Percentiles rank a stretch among this genome's conserved stretches.
Evolutionary conservation across 2,797 vertebrate genomes (phyloP).

Genomic region (Hephaestus fuliginosus): DNA sequence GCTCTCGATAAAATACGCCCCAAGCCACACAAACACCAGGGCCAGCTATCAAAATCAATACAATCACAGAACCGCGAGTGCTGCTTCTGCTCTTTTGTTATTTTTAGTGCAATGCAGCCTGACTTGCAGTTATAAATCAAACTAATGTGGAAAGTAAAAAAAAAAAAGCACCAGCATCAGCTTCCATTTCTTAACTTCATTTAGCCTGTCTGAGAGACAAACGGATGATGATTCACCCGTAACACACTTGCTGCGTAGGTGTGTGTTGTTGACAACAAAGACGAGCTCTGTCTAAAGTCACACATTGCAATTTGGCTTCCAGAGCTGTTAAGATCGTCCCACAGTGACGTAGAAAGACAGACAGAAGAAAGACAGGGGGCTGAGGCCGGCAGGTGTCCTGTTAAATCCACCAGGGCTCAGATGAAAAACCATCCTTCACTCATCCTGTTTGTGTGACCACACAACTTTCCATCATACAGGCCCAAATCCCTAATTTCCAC

Average conservation of each 20-base stretch:
- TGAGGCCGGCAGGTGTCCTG: constrained; percentile 66
- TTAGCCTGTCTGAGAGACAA: constrained; percentile 61
- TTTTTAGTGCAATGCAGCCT: constrained; percentile 81
- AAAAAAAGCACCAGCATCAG: constrained; percentile 63
- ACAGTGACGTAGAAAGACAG: constrained; percentile 28
- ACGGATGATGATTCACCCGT: constrained; percentile 56
- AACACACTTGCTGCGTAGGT: constrained; percentile 25
- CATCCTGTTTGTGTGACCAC: constrained; percentile 74
- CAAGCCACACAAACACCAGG: constrained; percentile 81
- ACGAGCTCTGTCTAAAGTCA: constrained; percentile 33
- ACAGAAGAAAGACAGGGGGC: constrained; percentile 27
- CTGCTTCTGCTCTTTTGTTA: constrained; percentile 82
- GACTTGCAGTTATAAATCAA: constrained; percentile 84
- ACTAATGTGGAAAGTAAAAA: constrained; percentile 74
- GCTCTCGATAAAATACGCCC: constrained; percentile 85
- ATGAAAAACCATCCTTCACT: constrained; percentile 71
- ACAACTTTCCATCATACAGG: constrained; percentile 76
- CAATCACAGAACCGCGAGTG: constrained; percentile 76
- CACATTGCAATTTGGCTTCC: constrained; percentile 28
- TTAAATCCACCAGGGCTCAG: constrained; percentile 60
- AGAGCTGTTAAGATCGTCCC: constrained; percentile 19
- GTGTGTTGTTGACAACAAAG: constrained; percentile 38
- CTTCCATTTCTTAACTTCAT: constrained; percentile 75
- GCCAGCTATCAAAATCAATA: constrained; percentile 87
- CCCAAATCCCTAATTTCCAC: constrained; percentile 84